A percentile compares a stretch with the other conserved stretches of the same genome.
Evolutionary conservation across 2,888 invertebrate genomes (phyloP).

Genomic region (Plemyria rubiginata): DNA sequence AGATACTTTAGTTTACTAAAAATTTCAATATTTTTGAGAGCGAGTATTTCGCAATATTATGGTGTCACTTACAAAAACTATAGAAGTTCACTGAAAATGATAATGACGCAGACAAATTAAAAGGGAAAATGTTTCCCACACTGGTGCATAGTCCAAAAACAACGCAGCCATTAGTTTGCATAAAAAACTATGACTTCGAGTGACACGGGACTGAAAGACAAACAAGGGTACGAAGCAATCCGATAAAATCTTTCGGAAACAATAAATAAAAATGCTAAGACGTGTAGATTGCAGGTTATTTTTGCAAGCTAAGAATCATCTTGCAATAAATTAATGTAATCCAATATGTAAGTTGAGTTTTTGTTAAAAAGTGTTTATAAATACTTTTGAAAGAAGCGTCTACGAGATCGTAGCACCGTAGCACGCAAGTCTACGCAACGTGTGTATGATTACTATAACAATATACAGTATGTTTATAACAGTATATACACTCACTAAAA

Average conservation of each 20-base stretch:
- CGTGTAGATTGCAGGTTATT: neutral
- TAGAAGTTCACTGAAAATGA: conserved; percentile 12
- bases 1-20: too few species aligned
- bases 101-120: conserved; percentile 6
- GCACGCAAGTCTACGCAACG: neutral
- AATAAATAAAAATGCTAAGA: neutral
- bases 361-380: too few species aligned
- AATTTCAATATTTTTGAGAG: too few species aligned
- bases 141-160: conserved; percentile 1
- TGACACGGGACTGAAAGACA: neutral
- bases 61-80: neutral
- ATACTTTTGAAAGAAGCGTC: too few species aligned
- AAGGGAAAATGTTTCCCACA: neutral
- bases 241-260: too few species aligned
- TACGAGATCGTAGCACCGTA: conserved; percentile 13
- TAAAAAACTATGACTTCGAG: neutral
- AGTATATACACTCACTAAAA: too few species aligned
- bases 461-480: too few species aligned
- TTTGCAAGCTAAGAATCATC: neutral
- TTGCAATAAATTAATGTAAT: too few species aligned
- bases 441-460: too few species aligned
- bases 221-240: too few species aligned
- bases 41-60: neutral
- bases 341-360: too few species aligned
- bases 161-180: conserved; percentile 1